phyloP scores from a whole-genome alignment of 2,888 invertebrate species.

The Nemurella pictetii region DNA sequence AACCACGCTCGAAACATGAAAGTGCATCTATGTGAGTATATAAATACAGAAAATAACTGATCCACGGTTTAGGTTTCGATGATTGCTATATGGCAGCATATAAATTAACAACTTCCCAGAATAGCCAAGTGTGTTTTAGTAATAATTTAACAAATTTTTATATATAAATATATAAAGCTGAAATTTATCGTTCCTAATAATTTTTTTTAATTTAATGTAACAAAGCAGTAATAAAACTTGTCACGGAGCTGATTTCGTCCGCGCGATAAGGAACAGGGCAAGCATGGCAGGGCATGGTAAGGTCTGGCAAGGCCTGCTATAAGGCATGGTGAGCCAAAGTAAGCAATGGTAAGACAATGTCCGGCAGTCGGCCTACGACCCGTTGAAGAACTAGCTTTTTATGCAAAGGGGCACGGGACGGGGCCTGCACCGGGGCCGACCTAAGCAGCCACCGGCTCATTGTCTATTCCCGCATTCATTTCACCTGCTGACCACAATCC shows the following conservation, averaged over 20 bases:
- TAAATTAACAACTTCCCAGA: constrained; percentile 5
- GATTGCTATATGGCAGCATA: neutral
- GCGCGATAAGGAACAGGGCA: neutral
- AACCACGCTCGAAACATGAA: no score
- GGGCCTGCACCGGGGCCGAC: no score
- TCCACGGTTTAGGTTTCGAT: no score
- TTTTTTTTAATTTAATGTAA: constrained; percentile 23
- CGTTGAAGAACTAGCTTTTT: neutral
- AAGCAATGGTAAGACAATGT: neutral
- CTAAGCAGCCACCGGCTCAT: constrained; percentile 4
- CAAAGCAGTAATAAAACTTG: constrained; percentile 23
- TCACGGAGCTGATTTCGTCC: constrained; percentile 7
- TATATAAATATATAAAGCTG: neutral
- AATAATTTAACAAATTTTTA: neutral
- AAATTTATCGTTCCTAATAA: constrained; percentile 9
- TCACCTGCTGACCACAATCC: constrained; percentile 17
- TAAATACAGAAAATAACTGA: no score
- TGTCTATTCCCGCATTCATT: constrained; percentile 28
- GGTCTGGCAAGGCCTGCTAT: no score
- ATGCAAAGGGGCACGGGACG: neutral
- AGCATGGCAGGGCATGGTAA: neutral
- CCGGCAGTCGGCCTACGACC: neutral
- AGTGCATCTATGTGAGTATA: no score
- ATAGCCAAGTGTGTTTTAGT: neutral
- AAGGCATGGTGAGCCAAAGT: no score